These are phyloP conservation scores for Dynastes hyllus DNA, from an alignment of 2,888 invertebrate genomes.

Conservation along the genomic window DNA sequence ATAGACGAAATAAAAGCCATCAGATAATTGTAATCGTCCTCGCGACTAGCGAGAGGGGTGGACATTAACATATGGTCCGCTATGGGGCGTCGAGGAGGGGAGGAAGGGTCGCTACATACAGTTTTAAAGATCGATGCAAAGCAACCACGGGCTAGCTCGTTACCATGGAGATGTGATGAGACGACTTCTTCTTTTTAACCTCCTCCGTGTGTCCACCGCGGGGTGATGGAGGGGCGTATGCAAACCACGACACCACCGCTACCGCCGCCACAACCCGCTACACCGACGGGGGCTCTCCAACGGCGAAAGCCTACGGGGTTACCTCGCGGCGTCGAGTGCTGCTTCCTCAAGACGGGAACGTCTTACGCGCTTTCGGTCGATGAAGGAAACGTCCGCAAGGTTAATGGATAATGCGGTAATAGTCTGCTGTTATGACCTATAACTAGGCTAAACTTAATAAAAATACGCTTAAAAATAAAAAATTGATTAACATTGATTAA, in stretches of 20 bases:
- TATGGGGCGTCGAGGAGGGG: conserved; percentile 59
- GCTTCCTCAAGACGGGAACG: conserved; percentile 33
- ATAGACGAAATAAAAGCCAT: neutral
- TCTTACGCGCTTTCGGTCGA: conserved; percentile 26
- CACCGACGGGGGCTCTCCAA: conserved; percentile 52
- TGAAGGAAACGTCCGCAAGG: conserved; percentile 21
- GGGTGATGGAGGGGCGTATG: conserved; percentile 59
- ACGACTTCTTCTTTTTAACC: conserved; percentile 72
- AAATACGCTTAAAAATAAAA: no score
- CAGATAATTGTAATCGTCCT: conserved; percentile 4
- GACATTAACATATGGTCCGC: conserved; percentile 58
- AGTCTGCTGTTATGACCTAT: no score
- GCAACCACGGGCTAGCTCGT: conserved; percentile 72
- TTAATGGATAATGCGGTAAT: conserved; percentile 2
- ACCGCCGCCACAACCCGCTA: conserved; percentile 57
- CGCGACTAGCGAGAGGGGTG: conserved; percentile 16
- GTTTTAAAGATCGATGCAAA: conserved; percentile 73
- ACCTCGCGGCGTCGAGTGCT: conserved; percentile 35
- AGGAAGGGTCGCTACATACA: conserved; percentile 64
- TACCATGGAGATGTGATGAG: conserved; percentile 73
- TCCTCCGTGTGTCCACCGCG: conserved; percentile 70
- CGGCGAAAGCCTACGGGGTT: conserved; percentile 40
- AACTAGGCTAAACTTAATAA: no score
- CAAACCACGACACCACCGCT: conserved; percentile 64
- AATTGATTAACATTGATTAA: no score